phyloP scores from a whole-genome alignment of 2,797 vertebrate genomes.

The Mastacembelus armatus region DNA sequence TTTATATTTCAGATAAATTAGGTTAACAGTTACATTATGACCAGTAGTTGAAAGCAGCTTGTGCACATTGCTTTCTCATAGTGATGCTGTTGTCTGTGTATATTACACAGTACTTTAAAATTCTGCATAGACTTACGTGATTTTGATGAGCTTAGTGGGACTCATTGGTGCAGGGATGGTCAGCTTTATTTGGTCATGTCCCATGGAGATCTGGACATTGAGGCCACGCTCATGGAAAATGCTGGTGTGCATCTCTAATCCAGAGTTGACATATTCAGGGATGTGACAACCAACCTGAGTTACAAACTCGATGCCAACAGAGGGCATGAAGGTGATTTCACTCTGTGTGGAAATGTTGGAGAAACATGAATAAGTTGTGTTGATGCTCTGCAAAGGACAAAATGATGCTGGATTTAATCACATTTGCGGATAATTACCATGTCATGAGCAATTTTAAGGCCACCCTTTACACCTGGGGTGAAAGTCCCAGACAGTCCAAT shows the following conservation, averaged over 20 bases:
- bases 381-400: slow-evolving; percentile 5
- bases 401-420: background rate
- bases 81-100: background rate
- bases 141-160: slow-evolving; percentile 88
- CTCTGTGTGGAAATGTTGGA: slow-evolving; percentile 62
- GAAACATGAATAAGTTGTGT: background rate
- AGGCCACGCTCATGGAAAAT: slow-evolving; percentile 91
- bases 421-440: slow-evolving; percentile 71
- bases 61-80: background rate
- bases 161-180: slow-evolving; percentile 85
- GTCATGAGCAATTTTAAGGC: slow-evolving; percentile 78
- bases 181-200: slow-evolving; percentile 84
- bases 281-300: slow-evolving; percentile 88
- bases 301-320: slow-evolving; percentile 89
- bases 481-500: slow-evolving; percentile 90
- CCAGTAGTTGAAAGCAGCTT: background rate
- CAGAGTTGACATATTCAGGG: slow-evolving; percentile 88
- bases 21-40: background rate
- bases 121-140: slow-evolving; percentile 81
- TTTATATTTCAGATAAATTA: background rate
- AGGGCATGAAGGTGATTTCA: slow-evolving; percentile 87
- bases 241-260: slow-evolving; percentile 90
- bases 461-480: slow-evolving; percentile 89
- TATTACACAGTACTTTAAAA: background rate
- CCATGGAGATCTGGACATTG: slow-evolving; percentile 83